A percentile compares a stretch with the other conserved stretches of the same genome.
Conservation (phyloP, 2,888 invertebrate species). For the Rhamphomyia laevipes region DNA sequence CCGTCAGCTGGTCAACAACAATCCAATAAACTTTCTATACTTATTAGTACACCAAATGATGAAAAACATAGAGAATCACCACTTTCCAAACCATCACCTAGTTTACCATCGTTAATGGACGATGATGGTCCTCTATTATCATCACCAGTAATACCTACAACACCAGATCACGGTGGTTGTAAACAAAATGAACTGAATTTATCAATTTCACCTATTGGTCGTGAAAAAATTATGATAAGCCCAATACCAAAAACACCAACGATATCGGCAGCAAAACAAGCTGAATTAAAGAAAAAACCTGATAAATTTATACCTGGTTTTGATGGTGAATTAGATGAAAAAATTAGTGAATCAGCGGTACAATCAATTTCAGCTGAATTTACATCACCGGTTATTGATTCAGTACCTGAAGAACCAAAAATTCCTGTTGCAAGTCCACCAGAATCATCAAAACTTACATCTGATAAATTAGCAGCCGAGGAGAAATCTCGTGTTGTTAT, state of each 20-base stretch:
- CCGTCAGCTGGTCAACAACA: slow-evolving; percentile 16
- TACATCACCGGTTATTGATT: slow-evolving; percentile 34
- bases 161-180: not conserved
- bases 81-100: slow-evolving; percentile 43
- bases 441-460: slow-evolving; percentile 35
- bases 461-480: slow-evolving; percentile 50
- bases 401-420: slow-evolving; percentile 31
- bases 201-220: slow-evolving; percentile 28
- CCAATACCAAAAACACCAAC: slow-evolving; percentile 47
- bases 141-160: slow-evolving; percentile 12
- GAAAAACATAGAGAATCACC: slow-evolving; percentile 33
- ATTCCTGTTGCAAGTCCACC: slow-evolving; percentile 35
- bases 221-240: slow-evolving; percentile 38
- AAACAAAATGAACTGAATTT: not conserved
- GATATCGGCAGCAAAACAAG: slow-evolving; percentile 19
- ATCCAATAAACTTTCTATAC: slow-evolving; percentile 13
- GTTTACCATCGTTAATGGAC: slow-evolving; percentile 48
- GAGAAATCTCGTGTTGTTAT: slow-evolving; percentile 73
- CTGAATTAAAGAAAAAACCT: slow-evolving; percentile 37
- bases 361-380: slow-evolving; percentile 59
- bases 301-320: slow-evolving; percentile 57
- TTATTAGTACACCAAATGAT: slow-evolving; percentile 13
- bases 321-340: slow-evolving; percentile 54
- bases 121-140: slow-evolving; percentile 50
- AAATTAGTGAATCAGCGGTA: slow-evolving; percentile 66